A percentile compares a stretch with the other conserved stretches of the same genome.
These are phyloP conservation scores for Agonum fuliginosum DNA, from an alignment of 2,888 invertebrate genomes.

Conservation along the genomic window DNA sequence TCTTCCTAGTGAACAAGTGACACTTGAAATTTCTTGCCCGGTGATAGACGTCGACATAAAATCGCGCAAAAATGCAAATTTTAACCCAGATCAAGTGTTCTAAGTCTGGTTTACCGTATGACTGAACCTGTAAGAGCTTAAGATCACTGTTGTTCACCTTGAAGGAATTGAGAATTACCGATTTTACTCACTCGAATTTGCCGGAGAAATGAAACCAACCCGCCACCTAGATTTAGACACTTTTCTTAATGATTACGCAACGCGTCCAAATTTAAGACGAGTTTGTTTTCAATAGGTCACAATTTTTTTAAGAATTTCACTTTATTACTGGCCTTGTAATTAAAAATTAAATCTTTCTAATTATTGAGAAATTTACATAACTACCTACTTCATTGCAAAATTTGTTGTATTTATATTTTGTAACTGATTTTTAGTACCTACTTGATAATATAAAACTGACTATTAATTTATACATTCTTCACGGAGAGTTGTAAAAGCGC, in stretches of 20 bases:
- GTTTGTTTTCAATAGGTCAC: neutral
- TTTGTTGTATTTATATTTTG: neutral
- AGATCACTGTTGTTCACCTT: neutral
- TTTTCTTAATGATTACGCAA: neutral
- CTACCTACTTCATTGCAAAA: neutral
- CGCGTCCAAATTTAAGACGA: neutral
- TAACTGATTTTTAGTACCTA: neutral
- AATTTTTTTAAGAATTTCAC: neutral
- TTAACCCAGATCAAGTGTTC: conserved; percentile 1
- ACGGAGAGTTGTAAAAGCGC: no score
- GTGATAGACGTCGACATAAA: no score
- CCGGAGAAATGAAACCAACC: conserved; percentile 19
- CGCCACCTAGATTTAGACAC: no score
- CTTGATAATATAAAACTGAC: no score
- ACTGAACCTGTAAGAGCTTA: neutral
- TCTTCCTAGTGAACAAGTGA: neutral
- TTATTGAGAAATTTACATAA: neutral
- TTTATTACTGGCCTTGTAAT: conserved; percentile 1
- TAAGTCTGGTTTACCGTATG: neutral
- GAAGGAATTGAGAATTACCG: neutral
- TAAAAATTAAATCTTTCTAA: conserved; percentile 2
- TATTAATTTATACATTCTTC: no score
- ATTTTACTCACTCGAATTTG: neutral
- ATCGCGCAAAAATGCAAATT: conserved; percentile 23
- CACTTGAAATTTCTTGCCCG: no score